Evolutionary conservation across 2,888 invertebrate genomes (phyloP).

Genomic region (Caenorhabditis sinica): DNA sequence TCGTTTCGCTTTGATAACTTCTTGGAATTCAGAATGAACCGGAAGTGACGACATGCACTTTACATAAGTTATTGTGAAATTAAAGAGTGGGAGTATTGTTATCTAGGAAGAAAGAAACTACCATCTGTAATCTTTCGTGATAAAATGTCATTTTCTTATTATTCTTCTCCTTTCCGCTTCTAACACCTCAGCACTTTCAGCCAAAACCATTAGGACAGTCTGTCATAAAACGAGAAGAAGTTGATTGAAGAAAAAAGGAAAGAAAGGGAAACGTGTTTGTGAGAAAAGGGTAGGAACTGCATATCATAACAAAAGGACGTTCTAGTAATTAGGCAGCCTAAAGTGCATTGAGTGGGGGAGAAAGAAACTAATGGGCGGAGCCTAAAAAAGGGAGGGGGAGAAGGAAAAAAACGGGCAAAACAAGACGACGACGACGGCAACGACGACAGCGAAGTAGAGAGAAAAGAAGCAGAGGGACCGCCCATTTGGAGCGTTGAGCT

Average conservation of each 20-base stretch:
- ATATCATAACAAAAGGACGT: slow-evolving; percentile 61
- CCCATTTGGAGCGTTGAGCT: slow-evolving; percentile 53
- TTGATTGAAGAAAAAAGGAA: slow-evolving; percentile 10
- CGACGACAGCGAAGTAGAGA: slow-evolving; percentile 15
- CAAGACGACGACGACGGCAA: slow-evolving; percentile 22
- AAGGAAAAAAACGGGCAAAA: slow-evolving; percentile 22
- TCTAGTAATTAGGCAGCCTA: slow-evolving; percentile 56
- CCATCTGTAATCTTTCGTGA: slow-evolving; percentile 3
- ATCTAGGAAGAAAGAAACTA: slow-evolving; percentile 1
- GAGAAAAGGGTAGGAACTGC: slow-evolving; percentile 5
- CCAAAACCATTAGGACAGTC: slow-evolving; percentile 1
- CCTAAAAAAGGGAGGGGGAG: neutral
- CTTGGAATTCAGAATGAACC: slow-evolving; percentile 24
- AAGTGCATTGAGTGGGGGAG: slow-evolving; percentile 50
- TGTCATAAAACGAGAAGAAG: slow-evolving; percentile 7
- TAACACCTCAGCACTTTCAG: slow-evolving; percentile 19
- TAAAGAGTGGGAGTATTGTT: slow-evolving; percentile 1
- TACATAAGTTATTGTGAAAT: slow-evolving; percentile 33
- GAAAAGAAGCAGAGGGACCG: slow-evolving; percentile 38
- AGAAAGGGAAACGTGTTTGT: slow-evolving; percentile 32
- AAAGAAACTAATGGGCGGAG: slow-evolving; percentile 54
- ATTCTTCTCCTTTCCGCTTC: neutral
- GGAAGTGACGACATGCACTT: slow-evolving; percentile 53
- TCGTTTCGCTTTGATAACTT: slow-evolving; percentile 34
- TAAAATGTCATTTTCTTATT: slow-evolving; percentile 35